Conservation (phyloP, 2,113 vertebrate genomes). For the Mormyrus lacerda region DNA sequence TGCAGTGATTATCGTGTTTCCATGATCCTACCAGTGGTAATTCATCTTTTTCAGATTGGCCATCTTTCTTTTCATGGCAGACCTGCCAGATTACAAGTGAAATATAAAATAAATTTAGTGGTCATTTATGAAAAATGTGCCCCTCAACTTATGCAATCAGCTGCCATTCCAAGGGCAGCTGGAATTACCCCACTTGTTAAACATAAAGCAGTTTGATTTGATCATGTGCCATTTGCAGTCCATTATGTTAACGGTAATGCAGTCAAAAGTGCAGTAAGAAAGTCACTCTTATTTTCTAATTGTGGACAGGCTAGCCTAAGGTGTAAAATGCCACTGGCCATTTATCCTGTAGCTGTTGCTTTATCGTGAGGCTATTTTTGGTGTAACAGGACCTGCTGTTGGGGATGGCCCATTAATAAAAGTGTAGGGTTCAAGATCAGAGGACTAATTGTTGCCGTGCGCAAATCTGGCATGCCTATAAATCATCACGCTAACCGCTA, state of each 20-base stretch:
- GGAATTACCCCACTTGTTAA: neutral
- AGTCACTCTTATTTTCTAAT: neutral
- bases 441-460: conserved; percentile 5
- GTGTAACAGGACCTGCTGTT: neutral
- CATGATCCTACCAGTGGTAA: neutral
- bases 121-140: neutral
- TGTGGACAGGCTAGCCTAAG: neutral
- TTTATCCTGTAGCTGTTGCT: neutral
- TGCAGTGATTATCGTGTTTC: neutral
- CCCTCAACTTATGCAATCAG: neutral
- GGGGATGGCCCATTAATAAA: conserved; percentile 2
- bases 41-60: neutral
- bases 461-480: neutral
- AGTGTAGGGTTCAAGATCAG: neutral
- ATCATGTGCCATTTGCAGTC: neutral
- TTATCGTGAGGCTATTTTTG: neutral
- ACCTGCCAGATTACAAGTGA: neutral
- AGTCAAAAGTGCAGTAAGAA: neutral
- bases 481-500: neutral
- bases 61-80: neutral
- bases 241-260: neutral
- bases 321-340: neutral
- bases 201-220: neutral
- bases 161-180: neutral
- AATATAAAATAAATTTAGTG: neutral